Base-by-base conservation (phyloP, 1,140 invertebrate genomes). In the Probaryconus sp. region DNA sequence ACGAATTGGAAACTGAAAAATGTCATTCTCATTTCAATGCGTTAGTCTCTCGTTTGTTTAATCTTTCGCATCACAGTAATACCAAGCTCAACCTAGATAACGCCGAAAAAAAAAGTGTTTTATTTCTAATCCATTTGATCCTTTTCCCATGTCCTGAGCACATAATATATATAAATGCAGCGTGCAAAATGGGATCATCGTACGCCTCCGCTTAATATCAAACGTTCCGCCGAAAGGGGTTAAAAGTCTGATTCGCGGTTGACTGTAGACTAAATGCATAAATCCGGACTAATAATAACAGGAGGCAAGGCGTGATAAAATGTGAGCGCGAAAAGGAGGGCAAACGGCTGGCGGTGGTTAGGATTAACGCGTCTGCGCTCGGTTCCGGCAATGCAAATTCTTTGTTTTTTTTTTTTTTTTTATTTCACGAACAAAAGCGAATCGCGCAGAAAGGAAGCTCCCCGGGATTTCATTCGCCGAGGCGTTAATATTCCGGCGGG, bases 401-500 rank as follows among this genome's bases (percentile, higher is more conserved):
- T n/a, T n/a, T n/a, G n/a, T n/a, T n/a, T n/a, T n/a, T n/a, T n/a
- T n/a, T n/a, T n/a, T n/a, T n/a, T n/a, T n/a, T n/a, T n/a, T 61
- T 76, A 70, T 76, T 65, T 48, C 28, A 30, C 43, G 28, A 65
- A 65, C 53, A 76, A 76, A 70, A 70, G 65, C 61, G 61, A 71
- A 76, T 71, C 56, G 61, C 56, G 61, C 38, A 47, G 61, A 71
- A 68, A 68, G 63, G 65, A 65, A 60, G 30, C 40, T 48, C 38
- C 42, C 26, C 33, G 11, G 24, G n/a, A n/a, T n/a, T n/a, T n/a
- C 7, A 11, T 10, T 45, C 6, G 30, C 7, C 50, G 64, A 71
- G 65, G 69, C 65, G 60, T 73, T 77, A 70, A 77, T 70, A 67
- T 73, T 77, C 69, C 43, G 55, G 60, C 45, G 53, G 37, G 69